These are phyloP conservation scores for Malurus alboscapulatus DNA, from an alignment of 2,113 vertebrate genomes.

Conservation along the genomic window DNA sequence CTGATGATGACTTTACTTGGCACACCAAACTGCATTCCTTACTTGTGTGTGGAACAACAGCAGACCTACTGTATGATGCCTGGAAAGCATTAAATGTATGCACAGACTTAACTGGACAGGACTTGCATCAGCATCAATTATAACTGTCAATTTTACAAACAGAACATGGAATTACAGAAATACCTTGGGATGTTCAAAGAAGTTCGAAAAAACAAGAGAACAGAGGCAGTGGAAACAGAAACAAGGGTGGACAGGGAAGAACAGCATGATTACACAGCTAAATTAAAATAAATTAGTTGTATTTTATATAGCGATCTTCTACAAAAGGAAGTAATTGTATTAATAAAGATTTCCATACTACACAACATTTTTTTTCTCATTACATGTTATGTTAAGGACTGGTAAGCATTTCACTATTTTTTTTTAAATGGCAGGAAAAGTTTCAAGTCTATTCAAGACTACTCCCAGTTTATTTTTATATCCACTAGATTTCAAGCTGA, in stretches of 20 bases:
- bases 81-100: neutral
- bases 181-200: neutral
- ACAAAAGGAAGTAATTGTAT: neutral
- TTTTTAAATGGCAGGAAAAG: neutral
- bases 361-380: accelerated
- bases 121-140: neutral
- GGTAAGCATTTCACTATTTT: neutral
- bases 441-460: neutral
- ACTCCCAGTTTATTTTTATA: neutral
- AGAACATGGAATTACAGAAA: neutral
- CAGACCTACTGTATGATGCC: neutral
- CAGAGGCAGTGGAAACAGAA: neutral
- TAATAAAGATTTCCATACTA: neutral
- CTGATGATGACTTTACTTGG: neutral
- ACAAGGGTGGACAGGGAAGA: neutral
- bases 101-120: neutral
- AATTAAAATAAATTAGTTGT: neutral
- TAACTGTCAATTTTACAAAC: neutral
- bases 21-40: neutral
- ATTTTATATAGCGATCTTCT: neutral
- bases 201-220: neutral
- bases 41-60: neutral
- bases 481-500: neutral
- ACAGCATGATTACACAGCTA: neutral
- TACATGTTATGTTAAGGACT: neutral